Percentiles rank a stretch among this genome's conserved stretches.
These are phyloP conservation scores for Ganaspis sp. DNA, from an alignment of 1,140 invertebrate genomes.

Conservation along the genomic window DNA sequence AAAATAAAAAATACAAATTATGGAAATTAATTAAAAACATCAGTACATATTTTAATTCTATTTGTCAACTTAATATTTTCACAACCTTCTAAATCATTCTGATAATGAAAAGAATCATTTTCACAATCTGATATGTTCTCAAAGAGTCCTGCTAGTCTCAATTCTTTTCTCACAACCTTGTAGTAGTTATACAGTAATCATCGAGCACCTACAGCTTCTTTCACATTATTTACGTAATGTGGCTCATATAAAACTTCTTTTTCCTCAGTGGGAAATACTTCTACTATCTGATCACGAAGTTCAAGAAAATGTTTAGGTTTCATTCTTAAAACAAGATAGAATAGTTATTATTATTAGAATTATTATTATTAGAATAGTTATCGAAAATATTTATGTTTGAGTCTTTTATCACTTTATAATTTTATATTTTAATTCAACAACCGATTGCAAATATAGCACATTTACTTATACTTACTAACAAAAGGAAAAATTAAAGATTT, in stretches of 20 bases:
- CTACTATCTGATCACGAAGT: slow-evolving; percentile 26
- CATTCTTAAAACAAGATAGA: slow-evolving; percentile 10
- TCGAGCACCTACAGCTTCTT: slow-evolving; percentile 24
- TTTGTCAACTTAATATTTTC: neutral
- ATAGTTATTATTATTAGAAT: neutral
- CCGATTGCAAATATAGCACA: neutral
- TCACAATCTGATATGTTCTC: neutral
- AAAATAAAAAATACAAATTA: neutral
- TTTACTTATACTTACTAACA: neutral
- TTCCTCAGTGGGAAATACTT: slow-evolving; percentile 40
- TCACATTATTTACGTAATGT: slow-evolving; percentile 14
- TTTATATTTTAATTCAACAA: neutral
- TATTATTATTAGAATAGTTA: slow-evolving; percentile 19
- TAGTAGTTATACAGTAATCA: slow-evolving; percentile 38
- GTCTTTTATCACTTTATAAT: neutral
- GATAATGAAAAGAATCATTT: neutral
- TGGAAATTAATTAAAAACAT: neutral
- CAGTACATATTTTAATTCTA: neutral
- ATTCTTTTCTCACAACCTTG: slow-evolving; percentile 35
- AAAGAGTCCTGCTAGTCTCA: slow-evolving; percentile 5
- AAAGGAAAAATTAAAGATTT: neutral
- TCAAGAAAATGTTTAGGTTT: slow-evolving; percentile 4
- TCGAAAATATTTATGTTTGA: neutral
- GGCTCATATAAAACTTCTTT: slow-evolving; percentile 29
- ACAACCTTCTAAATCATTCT: neutral